These are phyloP conservation scores for Streptopelia turtur DNA, from an alignment of 2,797 vertebrate species.

Conservation along the genomic window DNA sequence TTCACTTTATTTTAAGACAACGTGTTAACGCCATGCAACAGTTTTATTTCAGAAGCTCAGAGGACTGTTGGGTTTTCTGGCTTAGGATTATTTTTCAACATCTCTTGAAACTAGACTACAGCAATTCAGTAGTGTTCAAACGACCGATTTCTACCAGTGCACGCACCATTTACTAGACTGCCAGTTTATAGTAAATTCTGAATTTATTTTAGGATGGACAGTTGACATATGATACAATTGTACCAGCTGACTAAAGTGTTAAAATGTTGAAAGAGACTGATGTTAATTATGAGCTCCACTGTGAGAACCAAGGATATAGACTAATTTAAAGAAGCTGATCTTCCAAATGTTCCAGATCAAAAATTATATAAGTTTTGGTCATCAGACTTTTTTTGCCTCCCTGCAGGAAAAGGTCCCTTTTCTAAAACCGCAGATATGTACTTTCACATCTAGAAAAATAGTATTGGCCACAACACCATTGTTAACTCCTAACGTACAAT, in stretches of 20 bases:
- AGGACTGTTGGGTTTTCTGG: not conserved
- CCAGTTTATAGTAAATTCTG: not conserved
- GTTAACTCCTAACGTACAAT: not conserved
- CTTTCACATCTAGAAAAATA: not conserved
- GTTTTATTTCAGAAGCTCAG: not conserved
- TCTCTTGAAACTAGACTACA: not conserved
- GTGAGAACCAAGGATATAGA: not conserved
- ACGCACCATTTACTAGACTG: not conserved
- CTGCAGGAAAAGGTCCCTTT: not conserved
- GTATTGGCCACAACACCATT: not conserved
- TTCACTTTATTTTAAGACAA: not conserved
- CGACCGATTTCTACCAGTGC: not conserved
- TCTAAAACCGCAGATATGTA: not conserved
- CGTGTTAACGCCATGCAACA: not conserved
- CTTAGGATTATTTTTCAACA: not conserved
- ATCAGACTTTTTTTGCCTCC: no score
- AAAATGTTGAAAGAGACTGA: not conserved
- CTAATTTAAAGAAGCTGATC: not conserved
- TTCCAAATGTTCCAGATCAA: not conserved
- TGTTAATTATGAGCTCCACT: not conserved
- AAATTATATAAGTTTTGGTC: not conserved
- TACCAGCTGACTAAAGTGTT: not conserved
- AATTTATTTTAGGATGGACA: not conserved
- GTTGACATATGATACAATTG: not conserved
- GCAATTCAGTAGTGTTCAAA: not conserved